Evolutionary conservation across 1,140 invertebrate genomes (phyloP), one percentile per base, ranked within the genome.

Genomic region (Drosophila nasuta): DNA sequence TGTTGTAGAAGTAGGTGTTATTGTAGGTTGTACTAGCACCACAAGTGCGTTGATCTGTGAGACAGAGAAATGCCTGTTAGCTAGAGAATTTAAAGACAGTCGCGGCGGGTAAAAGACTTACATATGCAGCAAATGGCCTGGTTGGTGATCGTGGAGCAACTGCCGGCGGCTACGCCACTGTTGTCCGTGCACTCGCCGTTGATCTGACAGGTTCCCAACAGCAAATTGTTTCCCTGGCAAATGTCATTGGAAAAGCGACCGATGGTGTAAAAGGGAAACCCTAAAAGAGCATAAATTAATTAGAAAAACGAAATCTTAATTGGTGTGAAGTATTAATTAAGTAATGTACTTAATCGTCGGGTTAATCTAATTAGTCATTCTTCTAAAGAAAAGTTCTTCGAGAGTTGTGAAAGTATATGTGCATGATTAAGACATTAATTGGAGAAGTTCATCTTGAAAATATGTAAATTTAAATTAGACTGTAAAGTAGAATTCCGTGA

Each of bases 1-100:
- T 94, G 92, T 95, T 97, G 1, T 95, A 94, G 91, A 97, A 97
- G 88, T 97, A 97, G 0, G 96, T 97, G 66, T 97, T 96, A 81
- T 97, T 97, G 46, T 95, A 93, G 17, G 94, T 94, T 1, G 96
- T 95, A 0, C 94, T 94, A 6, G 93, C 93, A 3, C 96, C 96
- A 79, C 96, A 97, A 0, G 94, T 93, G 73, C 94, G 94, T 77
- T 95, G 94, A 91, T 96, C 96, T 97, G 63, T 64, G 52, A 59
- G 25, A 3, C 4, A 15, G 13, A 1, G 0, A 15, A 0, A 5
- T 5, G 7, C 8, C 6, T 4, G 2, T 54, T 0, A 59, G 7
- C 17, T 20, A 1, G 51, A 10, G 1, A 2, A 28, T n/a, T n/a
- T 13, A 13, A 17, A 8, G 17, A 1, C 1, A 1, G 0, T 10